Conservation (phyloP, 2,113 vertebrate species). For the Crotophaga sulcirostris region DNA sequence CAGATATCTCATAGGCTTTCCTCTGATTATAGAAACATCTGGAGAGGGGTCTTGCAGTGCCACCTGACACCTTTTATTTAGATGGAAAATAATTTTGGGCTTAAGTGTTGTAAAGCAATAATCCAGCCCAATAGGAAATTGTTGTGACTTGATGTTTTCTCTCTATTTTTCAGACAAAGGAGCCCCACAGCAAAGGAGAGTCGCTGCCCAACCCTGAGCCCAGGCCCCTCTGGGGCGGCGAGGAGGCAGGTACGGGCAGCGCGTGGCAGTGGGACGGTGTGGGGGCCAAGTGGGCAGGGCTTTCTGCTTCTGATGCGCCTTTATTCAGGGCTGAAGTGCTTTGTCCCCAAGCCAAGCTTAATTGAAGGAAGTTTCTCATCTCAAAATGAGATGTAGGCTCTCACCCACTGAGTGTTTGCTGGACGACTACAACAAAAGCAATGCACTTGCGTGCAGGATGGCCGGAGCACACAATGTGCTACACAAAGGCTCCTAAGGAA, state of each 20-base stretch:
- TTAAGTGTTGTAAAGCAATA: not conserved
- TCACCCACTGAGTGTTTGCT: not conserved
- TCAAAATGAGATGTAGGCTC: not conserved
- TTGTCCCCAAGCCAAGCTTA: not conserved
- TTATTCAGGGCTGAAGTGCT: not conserved
- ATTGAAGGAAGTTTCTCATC: not conserved
- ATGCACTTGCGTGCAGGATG: accelerated
- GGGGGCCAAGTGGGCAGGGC: accelerated
- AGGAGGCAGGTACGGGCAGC: slow-evolving; percentile 71
- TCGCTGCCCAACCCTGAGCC: slow-evolving; percentile 61
- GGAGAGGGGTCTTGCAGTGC: not conserved
- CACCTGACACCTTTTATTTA: accelerated
- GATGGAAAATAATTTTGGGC: not conserved
- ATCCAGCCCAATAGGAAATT: not conserved
- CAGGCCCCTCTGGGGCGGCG: slow-evolving; percentile 72
- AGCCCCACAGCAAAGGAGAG: slow-evolving; percentile 63
- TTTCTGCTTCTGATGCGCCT: not conserved
- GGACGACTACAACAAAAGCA: not conserved
- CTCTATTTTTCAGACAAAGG: slow-evolving; percentile 77
- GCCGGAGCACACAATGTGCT: not conserved
- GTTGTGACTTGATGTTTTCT: not conserved
- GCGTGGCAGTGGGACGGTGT: accelerated
- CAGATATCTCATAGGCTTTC: not conserved
- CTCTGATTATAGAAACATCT: not conserved
- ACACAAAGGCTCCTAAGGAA: not conserved